Evolutionary conservation across 2,113 vertebrate genomes (phyloP).

Genomic region (Alethe castanea): DNA sequence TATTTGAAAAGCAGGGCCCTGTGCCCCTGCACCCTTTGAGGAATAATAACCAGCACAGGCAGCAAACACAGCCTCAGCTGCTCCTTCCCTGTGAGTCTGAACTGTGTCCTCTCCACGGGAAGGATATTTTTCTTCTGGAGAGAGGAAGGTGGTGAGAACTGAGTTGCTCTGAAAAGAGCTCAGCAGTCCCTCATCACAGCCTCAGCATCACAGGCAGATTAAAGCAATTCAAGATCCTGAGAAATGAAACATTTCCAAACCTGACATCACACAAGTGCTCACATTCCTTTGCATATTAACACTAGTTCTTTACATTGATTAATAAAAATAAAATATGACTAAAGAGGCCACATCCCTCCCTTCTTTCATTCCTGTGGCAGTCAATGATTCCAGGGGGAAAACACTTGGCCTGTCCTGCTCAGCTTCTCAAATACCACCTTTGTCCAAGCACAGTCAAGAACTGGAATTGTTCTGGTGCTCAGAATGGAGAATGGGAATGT

Average conservation of each 20-base stretch:
- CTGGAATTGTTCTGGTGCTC: background rate
- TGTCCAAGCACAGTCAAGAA: background rate
- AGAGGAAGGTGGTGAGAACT: background rate
- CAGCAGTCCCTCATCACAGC: background rate
- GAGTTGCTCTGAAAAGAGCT: background rate
- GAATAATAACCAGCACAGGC: background rate
- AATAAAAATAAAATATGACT: background rate
- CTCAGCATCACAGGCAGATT: background rate
- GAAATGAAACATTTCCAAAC: background rate
- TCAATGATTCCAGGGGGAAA: background rate
- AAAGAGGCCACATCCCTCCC: background rate
- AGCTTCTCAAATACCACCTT: background rate
- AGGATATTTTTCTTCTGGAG: background rate
- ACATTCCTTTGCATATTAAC: background rate
- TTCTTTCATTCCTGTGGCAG: background rate
- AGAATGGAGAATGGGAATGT: background rate
- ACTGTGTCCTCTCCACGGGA: fast-evolving
- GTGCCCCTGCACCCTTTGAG: background rate
- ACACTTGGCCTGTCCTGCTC: background rate
- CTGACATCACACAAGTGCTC: background rate
- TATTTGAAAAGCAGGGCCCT: background rate
- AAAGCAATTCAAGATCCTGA: background rate
- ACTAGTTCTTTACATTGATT: background rate
- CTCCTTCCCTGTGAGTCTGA: background rate
- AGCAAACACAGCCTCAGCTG: background rate